Percentiles rank a stretch among this genome's conserved stretches.
phyloP scores from a whole-genome alignment of 35 echinoderm and acorn worm species.

The Holothuria glaberrima region DNA sequence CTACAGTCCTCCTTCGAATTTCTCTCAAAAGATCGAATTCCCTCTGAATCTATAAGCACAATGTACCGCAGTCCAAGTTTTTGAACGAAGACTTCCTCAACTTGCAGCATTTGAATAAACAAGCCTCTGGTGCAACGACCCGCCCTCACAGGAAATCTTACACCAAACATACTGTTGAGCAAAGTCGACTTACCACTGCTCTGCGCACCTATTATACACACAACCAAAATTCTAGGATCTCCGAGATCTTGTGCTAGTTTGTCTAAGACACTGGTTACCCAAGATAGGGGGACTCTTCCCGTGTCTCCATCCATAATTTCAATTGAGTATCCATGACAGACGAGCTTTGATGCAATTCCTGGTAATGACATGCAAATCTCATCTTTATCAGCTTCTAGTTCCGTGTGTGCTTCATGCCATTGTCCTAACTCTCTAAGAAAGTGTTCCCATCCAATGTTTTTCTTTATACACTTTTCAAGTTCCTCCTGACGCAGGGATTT shows the following conservation, averaged over 20 bases:
- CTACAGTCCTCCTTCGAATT: not conserved
- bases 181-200: slow-evolving; percentile 50
- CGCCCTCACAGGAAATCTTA: slow-evolving; percentile 26
- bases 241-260: not conserved
- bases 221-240: slow-evolving; percentile 4
- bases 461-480: not conserved
- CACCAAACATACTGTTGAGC: slow-evolving; percentile 45
- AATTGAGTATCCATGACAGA: not conserved
- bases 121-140: slow-evolving; percentile 40
- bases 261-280: slow-evolving; percentile 26
- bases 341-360: not conserved
- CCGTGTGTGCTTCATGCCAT: slow-evolving; percentile 29
- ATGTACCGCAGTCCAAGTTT: slow-evolving; percentile 2
- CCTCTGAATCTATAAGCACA: slow-evolving; percentile 33
- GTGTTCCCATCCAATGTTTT: slow-evolving; percentile 17
- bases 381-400: not conserved
- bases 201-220: slow-evolving; percentile 9
- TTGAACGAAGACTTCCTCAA: not conserved
- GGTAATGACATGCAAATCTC: not conserved
- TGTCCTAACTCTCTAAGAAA: slow-evolving; percentile 22
- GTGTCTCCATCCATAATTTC: slow-evolving; percentile 47
- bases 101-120: slow-evolving; percentile 14
- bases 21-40: slow-evolving; percentile 28
- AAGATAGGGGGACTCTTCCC: not conserved
- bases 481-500: not conserved